Percentiles rank a stretch among this genome's conserved stretches.
phyloP scores from a whole-genome alignment of 2,888 invertebrate genomes.

The Petrolisthes manimaculis region DNA sequence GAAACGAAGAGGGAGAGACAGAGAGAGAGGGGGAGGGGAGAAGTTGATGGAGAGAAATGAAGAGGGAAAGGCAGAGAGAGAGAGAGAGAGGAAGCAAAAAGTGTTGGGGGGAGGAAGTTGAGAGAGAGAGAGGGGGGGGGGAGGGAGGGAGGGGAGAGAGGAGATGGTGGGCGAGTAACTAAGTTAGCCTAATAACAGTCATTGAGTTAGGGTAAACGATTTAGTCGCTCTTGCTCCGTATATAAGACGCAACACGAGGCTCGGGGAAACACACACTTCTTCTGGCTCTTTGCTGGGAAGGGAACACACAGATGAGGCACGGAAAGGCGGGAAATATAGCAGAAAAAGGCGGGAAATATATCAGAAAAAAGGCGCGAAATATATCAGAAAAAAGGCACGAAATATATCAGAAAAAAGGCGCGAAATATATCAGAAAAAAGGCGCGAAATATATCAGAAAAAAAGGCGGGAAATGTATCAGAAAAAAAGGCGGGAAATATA shows the following conservation, averaged over 20 bases:
- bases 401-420: neutral
- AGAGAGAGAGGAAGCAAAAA: neutral
- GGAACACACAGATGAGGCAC: neutral
- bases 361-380: neutral
- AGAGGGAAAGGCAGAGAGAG: neutral
- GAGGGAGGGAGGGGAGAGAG: neutral
- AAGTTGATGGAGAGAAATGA: neutral
- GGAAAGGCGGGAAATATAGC: neutral
- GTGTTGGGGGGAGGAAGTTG: neutral
- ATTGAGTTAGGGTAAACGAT: slow-evolving; percentile 63
- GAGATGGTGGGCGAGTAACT: slow-evolving; percentile 39
- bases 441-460: neutral
- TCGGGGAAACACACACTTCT: slow-evolving; percentile 34
- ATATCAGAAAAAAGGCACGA: neutral
- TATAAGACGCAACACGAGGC: slow-evolving; percentile 42
- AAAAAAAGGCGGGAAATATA: neutral
- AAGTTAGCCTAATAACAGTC: slow-evolving; percentile 61
- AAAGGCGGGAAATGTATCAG: neutral
- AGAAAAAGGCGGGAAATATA: neutral
- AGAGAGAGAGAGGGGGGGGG: neutral
- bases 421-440: neutral
- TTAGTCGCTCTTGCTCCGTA: slow-evolving; percentile 57
- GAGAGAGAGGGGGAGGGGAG: neutral
- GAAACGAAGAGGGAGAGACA: neutral
- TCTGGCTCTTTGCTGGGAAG: neutral